These are phyloP conservation scores for Polypedilum vanderplanki DNA, from an alignment of 1,140 invertebrate species.

Conservation along the genomic window DNA sequence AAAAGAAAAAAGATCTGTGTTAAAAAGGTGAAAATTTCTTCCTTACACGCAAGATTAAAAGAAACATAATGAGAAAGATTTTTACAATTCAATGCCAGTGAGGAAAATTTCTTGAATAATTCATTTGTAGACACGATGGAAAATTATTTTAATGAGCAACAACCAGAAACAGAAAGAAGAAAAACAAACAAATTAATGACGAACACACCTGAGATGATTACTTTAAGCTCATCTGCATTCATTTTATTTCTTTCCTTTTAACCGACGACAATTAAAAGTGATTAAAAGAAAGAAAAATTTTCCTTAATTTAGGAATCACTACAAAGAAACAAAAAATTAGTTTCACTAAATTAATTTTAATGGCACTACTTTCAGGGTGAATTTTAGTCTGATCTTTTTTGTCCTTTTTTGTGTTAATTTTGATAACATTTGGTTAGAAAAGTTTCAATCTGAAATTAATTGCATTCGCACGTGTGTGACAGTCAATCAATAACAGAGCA, in stretches of 20 bases:
- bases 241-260: too few species aligned
- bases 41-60: neutral
- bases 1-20: too few species aligned
- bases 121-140: neutral
- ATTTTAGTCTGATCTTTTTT: neutral
- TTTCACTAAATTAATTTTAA: slow-evolving; percentile 28
- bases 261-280: too few species aligned
- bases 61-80: too few species aligned
- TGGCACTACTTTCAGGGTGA: neutral
- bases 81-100: neutral
- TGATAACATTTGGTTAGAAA: neutral
- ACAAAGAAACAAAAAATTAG: neutral
- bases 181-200: too few species aligned
- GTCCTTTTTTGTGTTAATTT: neutral
- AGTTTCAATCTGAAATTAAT: neutral
- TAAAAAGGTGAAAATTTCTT: neutral
- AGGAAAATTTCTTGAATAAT: neutral
- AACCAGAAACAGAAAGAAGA: neutral
- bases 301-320: neutral
- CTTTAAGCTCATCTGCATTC: too few species aligned
- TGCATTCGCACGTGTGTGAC: neutral
- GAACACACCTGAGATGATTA: too few species aligned
- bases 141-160: slow-evolving; percentile 1
- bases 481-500: neutral
- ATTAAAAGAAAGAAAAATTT: too few species aligned